These are phyloP conservation scores for Porites lobata DNA, from an alignment of 92 coral and sea anemone species.

Conservation along the genomic window DNA sequence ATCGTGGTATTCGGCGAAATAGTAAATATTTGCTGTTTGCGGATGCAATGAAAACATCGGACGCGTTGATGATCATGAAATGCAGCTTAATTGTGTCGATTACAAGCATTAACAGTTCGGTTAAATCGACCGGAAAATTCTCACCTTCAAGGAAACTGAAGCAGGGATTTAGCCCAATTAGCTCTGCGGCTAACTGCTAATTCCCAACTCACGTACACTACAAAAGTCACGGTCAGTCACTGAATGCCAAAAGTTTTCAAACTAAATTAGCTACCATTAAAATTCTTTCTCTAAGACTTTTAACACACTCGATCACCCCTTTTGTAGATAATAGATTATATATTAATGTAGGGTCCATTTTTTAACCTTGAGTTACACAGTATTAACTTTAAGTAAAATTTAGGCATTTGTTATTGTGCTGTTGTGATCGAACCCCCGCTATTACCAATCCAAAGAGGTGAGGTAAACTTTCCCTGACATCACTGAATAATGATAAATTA, in stretches of 20 bases:
- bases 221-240: not conserved
- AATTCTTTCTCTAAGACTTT: too few relatives aligned
- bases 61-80: not conserved
- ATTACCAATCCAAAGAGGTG: too few relatives aligned
- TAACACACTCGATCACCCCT: too few relatives aligned
- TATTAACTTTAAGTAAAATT: too few relatives aligned
- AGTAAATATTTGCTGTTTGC: slow-evolving; percentile 22
- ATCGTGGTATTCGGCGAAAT: slow-evolving; percentile 28
- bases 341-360: too few relatives aligned
- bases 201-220: not conserved
- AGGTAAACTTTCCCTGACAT: too few relatives aligned
- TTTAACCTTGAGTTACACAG: too few relatives aligned
- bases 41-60: not conserved
- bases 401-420: too few relatives aligned
- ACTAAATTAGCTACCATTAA: not conserved
- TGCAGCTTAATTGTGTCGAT: not conserved
- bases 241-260: not conserved
- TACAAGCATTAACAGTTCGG: too few relatives aligned
- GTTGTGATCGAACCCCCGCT: too few relatives aligned
- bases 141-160: not conserved
- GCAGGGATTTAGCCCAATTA: not conserved
- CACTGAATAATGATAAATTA: too few relatives aligned
- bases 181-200: not conserved
- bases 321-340: too few relatives aligned
- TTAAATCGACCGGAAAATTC: not conserved